Conservation (phyloP, 2,888 invertebrate genomes). For the Polydrusus cervinus region DNA sequence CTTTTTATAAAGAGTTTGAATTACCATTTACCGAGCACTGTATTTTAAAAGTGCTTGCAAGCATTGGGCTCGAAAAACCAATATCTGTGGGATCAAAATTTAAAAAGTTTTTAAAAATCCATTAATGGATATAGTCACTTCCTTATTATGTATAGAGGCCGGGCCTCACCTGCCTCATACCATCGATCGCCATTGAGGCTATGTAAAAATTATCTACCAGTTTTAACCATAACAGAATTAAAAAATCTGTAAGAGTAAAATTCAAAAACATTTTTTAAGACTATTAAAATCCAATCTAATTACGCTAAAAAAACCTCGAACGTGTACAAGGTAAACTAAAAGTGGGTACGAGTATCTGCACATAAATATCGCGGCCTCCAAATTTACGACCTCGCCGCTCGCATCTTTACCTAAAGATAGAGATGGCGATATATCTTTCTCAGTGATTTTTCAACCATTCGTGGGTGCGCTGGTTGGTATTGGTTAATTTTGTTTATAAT, state of each 20-base stretch:
- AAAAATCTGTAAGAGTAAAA: not conserved
- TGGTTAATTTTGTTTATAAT: conserved; percentile 21
- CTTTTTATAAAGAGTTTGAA: too few relatives aligned
- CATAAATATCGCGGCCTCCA: conserved; percentile 32
- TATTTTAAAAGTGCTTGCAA: too few relatives aligned
- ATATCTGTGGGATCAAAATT: too few relatives aligned
- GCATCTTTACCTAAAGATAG: conserved; percentile 30
- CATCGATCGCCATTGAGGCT: too few relatives aligned
- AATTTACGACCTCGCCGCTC: conserved; percentile 26
- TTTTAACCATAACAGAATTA: not conserved
- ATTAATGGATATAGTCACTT: too few relatives aligned
- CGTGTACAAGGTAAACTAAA: conserved; percentile 17
- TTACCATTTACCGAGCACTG: too few relatives aligned
- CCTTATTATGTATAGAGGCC: too few relatives aligned
- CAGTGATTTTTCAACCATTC: conserved; percentile 39
- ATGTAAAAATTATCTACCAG: too few relatives aligned
- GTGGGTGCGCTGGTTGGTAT: conserved; percentile 22
- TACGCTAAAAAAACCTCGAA: conserved; percentile 3
- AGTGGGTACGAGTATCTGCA: not conserved
- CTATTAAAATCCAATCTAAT: not conserved
- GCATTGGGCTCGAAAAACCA: too few relatives aligned
- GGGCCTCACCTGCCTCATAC: too few relatives aligned
- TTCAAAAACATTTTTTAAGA: not conserved
- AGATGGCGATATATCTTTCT: conserved; percentile 32
- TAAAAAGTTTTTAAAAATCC: too few relatives aligned